These are phyloP conservation scores for Pangasius macronema DNA, from an alignment of 2,797 vertebrate genomes.

Conservation along the genomic window DNA sequence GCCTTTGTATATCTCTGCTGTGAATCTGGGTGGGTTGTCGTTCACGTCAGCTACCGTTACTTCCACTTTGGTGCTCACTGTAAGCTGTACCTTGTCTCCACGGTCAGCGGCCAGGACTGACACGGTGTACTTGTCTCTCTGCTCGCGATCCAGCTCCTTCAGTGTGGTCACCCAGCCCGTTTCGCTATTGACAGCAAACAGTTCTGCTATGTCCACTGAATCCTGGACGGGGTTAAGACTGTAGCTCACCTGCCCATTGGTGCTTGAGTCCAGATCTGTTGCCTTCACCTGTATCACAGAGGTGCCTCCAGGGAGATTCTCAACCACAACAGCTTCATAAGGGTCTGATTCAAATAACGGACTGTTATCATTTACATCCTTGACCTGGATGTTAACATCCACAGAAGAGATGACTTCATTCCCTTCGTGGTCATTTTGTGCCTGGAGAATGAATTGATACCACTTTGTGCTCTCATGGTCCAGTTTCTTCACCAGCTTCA, in stretches of 20 bases:
- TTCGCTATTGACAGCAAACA: conserved; percentile 88
- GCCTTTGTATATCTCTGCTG: conserved; percentile 96
- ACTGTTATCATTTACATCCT: conserved; percentile 92
- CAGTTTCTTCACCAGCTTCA: conserved; percentile 92
- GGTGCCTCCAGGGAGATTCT: conserved; percentile 88
- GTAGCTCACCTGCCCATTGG: conserved; percentile 89
- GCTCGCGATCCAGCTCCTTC: conserved; percentile 90
- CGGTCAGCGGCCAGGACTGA: conserved; percentile 85
- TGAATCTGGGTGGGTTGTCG: conserved; percentile 93
- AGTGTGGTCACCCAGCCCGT: conserved; percentile 94
- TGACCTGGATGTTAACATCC: conserved; percentile 90
- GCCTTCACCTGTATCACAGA: conserved; percentile 91
- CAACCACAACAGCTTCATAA: conserved; percentile 87
- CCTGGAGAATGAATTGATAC: conserved; percentile 89
- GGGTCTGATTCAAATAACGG: conserved; percentile 90
- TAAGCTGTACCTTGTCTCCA: conserved; percentile 85
- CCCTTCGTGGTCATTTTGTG: conserved; percentile 75
- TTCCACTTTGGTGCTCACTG: conserved; percentile 81
- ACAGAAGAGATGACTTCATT: conserved; percentile 81
- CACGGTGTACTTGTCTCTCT: conserved; percentile 77
- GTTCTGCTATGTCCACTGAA: conserved; percentile 75
- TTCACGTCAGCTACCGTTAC: conserved; percentile 92
- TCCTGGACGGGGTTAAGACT: conserved; percentile 85
- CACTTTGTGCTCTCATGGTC: conserved; percentile 94
- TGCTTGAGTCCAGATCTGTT: conserved; percentile 87